Conservation (phyloP, 2,797 vertebrate species). For the Phrynocephalus guinanensis region DNA sequence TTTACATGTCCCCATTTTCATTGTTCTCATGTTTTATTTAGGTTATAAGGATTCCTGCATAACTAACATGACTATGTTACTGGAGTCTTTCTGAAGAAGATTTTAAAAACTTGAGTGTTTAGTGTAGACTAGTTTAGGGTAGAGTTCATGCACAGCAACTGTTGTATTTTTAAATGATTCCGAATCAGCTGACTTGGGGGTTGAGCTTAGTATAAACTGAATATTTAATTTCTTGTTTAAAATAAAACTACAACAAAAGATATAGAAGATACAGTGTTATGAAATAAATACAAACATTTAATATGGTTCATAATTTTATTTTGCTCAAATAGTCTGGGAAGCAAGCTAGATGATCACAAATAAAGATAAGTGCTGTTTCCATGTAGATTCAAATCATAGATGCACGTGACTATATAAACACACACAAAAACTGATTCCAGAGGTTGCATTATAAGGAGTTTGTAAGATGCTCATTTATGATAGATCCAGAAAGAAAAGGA, state of each 20-base stretch:
- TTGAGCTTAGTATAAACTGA: background rate
- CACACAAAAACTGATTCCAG: background rate
- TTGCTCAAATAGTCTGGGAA: background rate
- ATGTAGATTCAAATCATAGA: background rate
- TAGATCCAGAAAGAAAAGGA: background rate
- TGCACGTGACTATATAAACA: background rate
- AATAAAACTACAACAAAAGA: conserved; percentile 1
- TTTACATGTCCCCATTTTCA: background rate
- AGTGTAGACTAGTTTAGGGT: background rate
- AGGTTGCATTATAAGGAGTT: background rate
- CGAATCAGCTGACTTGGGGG: background rate
- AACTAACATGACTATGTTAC: background rate
- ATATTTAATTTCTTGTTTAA: background rate
- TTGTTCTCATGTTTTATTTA: background rate
- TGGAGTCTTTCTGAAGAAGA: background rate
- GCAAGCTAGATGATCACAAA: background rate
- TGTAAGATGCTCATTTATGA: background rate
- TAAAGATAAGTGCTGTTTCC: conserved; percentile 15
- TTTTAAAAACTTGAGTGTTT: background rate
- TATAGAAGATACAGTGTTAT: background rate
- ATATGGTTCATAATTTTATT: background rate
- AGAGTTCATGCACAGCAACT: background rate
- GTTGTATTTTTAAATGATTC: conserved; percentile 4
- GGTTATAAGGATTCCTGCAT: too few species aligned
- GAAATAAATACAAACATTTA: background rate